Evolutionary conservation across 2,113 vertebrate species (phyloP).

Genomic region (Morone chrysops): DNA sequence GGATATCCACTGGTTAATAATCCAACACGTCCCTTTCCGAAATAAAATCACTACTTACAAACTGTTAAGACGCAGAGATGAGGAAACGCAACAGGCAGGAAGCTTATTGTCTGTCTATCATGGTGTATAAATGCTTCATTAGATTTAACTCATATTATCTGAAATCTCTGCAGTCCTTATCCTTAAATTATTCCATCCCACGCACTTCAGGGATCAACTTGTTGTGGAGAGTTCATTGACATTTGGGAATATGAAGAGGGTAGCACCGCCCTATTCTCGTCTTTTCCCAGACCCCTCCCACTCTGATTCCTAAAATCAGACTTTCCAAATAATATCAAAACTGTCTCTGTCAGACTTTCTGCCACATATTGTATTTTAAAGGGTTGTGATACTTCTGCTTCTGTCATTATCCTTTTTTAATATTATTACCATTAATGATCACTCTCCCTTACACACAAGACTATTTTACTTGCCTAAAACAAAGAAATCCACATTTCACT

Average conservation of each 20-base stretch:
- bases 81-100: not conserved
- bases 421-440: not conserved
- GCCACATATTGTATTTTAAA: not conserved
- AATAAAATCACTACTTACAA: not conserved
- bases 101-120: not conserved
- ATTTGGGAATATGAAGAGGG: slow-evolving; percentile 61
- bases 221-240: slow-evolving; percentile 63
- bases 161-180: slow-evolving; percentile 4
- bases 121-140: slow-evolving; percentile 3
- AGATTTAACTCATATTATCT: not conserved
- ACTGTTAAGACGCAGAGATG: not conserved
- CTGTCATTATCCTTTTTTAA: not conserved
- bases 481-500: not conserved
- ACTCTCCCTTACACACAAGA: not conserved
- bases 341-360: not conserved
- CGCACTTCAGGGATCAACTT: slow-evolving; percentile 25
- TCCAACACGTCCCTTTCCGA: not conserved
- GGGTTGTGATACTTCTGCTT: too few relatives aligned
- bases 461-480: not conserved
- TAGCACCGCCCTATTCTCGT: slow-evolving; percentile 62
- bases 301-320: slow-evolving; percentile 7
- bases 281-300: slow-evolving; percentile 52
- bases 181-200: slow-evolving; percentile 36
- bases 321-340: slow-evolving; percentile 3
- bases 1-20: not conserved